These are phyloP conservation scores for Pterocles gutturalis DNA, from an alignment of 2,113 vertebrate species.

Conservation along the genomic window DNA sequence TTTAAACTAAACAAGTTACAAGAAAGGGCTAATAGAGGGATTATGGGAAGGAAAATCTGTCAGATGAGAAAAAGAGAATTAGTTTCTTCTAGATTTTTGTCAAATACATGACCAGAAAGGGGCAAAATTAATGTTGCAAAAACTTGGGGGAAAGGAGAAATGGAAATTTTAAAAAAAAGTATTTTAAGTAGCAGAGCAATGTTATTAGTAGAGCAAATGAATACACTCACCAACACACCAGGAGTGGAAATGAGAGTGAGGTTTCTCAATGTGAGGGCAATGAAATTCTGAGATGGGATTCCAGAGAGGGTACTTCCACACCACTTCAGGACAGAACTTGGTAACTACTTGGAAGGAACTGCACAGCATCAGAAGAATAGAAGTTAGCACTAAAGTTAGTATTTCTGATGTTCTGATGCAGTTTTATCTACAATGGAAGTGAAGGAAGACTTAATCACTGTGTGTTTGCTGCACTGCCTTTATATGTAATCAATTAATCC, in stretches of 20 bases:
- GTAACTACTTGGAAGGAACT: not conserved
- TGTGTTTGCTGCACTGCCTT: not conserved
- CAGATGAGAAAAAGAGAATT: not conserved
- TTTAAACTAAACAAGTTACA: not conserved
- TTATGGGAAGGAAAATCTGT: not conserved
- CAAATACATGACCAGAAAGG: not conserved
- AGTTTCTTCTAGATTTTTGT: not conserved
- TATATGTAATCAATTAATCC: not conserved
- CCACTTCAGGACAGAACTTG: not conserved
- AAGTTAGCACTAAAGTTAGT: not conserved
- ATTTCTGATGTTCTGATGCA: not conserved
- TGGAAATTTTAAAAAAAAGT: not conserved
- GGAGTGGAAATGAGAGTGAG: not conserved
- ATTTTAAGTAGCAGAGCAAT: not conserved
- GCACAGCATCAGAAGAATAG: not conserved
- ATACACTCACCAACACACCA: not conserved
- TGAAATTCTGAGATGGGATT: not conserved
- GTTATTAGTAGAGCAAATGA: not conserved
- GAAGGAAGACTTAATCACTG: not conserved
- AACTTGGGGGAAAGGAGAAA: not conserved
- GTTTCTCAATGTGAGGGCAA: not conserved
- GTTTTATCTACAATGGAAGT: not conserved
- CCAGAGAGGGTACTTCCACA: not conserved
- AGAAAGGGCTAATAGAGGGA: not conserved
- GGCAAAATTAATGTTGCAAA: not conserved